Percentiles rank a stretch among this genome's conserved stretches.
Conservation (phyloP, 2,113 vertebrate species). For the Triplophysa tibetana region DNA sequence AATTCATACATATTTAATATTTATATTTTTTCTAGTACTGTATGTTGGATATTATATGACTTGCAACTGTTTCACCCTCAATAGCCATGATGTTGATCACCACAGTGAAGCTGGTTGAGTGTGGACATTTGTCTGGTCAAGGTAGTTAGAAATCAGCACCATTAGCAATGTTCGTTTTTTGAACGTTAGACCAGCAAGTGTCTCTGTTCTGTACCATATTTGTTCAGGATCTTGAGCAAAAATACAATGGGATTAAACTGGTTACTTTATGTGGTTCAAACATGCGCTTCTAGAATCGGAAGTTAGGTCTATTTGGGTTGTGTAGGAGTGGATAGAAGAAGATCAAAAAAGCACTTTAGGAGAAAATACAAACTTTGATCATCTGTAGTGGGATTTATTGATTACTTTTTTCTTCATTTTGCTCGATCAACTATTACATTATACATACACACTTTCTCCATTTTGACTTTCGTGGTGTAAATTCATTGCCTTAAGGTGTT, state of each 20-base stretch:
- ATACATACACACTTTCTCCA: constrained; percentile 26
- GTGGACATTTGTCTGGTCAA: no score
- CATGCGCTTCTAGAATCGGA: constrained; percentile 1
- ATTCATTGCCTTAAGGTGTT: constrained; percentile 41
- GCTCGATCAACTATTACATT: constrained; percentile 57
- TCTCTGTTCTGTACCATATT: no score
- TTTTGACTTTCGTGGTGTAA: constrained; percentile 44
- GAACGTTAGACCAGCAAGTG: no score
- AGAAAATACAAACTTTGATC: constrained; percentile 50
- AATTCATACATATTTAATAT: no score
- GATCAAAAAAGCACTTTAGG: constrained; percentile 45
- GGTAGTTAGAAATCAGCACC: no score
- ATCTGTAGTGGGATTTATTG: constrained; percentile 39
- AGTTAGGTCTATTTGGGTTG: neutral
- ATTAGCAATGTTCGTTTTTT: no score
- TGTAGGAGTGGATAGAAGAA: constrained; percentile 25
- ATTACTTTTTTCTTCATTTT: constrained; percentile 44
- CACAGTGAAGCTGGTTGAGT: no score
- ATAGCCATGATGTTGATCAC: no score
- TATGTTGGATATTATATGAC: no score
- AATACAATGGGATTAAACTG: neutral
- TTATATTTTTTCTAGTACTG: no score
- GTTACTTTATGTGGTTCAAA: neutral
- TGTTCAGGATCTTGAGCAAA: no score
- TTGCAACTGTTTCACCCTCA: no score